Percentiles rank a stretch among this genome's conserved stretches.
Evolutionary conservation across 2,888 invertebrate species (phyloP).

Genomic region (Tetragonula carbonaria): DNA sequence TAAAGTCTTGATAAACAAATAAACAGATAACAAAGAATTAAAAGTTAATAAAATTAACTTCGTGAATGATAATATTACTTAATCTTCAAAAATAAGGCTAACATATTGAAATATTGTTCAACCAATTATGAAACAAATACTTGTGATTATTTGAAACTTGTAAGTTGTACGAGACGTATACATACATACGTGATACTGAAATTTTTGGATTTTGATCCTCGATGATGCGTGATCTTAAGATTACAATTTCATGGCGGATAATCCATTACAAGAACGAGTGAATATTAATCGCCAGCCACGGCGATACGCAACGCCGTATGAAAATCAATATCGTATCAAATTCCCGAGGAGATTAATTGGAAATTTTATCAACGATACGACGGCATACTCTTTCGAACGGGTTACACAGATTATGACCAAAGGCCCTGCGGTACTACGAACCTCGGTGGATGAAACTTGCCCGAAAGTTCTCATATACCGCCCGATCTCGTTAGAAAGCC

Average conservation of each 20-base stretch:
- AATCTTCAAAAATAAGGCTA: no score
- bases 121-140: no score
- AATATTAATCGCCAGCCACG: not conserved
- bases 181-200: no score
- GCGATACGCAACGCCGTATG: not conserved
- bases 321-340: not conserved
- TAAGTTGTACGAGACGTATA: no score
- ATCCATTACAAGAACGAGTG: not conserved
- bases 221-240: not conserved
- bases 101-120: no score
- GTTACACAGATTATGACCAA: not conserved
- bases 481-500: conserved; percentile 51
- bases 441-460: conserved; percentile 24
- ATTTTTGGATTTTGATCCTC: no score
- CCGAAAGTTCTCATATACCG: conserved; percentile 31
- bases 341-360: not conserved
- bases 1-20: no score
- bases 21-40: no score
- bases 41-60: no score
- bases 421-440: not conserved
- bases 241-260: not conserved
- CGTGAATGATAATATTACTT: no score
- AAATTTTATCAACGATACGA: not conserved
- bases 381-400: not conserved
- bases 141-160: no score